Evolutionary conservation across 2,797 vertebrate species (phyloP), one percentile per base, ranked within the genome.

Genomic region (Phylloscopus collybita): DNA sequence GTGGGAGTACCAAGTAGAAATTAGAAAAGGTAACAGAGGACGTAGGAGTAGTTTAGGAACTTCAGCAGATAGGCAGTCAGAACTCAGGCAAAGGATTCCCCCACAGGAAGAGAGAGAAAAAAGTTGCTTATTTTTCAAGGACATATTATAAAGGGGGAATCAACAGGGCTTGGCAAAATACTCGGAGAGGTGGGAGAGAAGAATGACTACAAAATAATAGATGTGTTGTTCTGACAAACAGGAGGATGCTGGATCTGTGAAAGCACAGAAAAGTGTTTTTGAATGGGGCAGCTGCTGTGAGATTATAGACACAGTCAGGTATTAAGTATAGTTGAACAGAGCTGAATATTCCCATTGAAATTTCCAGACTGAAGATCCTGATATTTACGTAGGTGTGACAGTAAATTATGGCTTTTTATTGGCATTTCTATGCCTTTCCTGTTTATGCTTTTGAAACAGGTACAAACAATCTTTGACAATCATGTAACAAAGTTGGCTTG

Each of bases 171-270:
- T 95, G 80, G 62, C 70, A 92, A 81, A 90, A 78, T 82, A 76
- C 38, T 51, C 26, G 30, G 40, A 56, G 62, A 70, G n/a, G 89
- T 95, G 47, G 72, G 95, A 94, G 79, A 89, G 38, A 73, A 94
- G 54, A 91, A 76, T 60, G n/a, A 75, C 62, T 95, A 16, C 65
- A 88, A 96, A 92, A 79, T 90, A 29, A 78, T 66, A 78, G 85
- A 54, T 66, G 13, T 79, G 82, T 38, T 87, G 22, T 86, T 89
- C 62, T 93, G 62, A 75, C 38, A 86, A 94, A 83, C 50, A 56
- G 65, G 72, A 76, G 50, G 61, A 53, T 83, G 27, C 25, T 91
- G 75, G 65, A 92, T 54, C 79, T 91, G 36, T 74, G 64, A 89
- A 89, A 93, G 69, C 61, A 62, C 72, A 51, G 79, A 69, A 86